Percentiles rank a stretch among this genome's conserved stretches.
These are phyloP conservation scores for Sphinx pinastri DNA, from an alignment of 2,888 invertebrate species.

Conservation along the genomic window DNA sequence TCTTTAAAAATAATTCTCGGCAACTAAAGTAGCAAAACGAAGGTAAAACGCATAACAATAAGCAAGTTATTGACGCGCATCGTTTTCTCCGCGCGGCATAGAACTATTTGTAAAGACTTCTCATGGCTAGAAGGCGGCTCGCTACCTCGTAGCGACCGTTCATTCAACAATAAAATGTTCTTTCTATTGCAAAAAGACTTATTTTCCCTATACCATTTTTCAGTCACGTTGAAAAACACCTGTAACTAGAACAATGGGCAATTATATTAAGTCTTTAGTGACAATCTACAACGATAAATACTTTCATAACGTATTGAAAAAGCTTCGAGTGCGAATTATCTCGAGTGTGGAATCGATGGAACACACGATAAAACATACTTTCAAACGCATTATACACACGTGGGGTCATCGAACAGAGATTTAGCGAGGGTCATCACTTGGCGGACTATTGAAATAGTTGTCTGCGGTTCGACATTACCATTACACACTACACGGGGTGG, in stretches of 20 bases:
- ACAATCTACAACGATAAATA: neutral
- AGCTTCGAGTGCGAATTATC: neutral
- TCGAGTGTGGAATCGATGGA: neutral
- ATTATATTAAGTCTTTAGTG: neutral
- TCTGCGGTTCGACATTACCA: conserved; percentile 40
- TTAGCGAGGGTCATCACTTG: conserved; percentile 53
- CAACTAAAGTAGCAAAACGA: conserved; percentile 59
- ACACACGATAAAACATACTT: neutral
- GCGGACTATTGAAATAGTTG: conserved; percentile 53
- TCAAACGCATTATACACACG: neutral
- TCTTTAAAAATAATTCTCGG: conserved; percentile 37
- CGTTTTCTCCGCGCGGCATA: conserved; percentile 45
- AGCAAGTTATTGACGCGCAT: conserved; percentile 59
- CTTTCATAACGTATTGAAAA: neutral
- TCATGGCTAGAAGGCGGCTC: conserved; percentile 47
- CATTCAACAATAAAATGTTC: conserved; percentile 30
- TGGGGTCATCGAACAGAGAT: conserved; percentile 65
- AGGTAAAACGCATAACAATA: conserved; percentile 61
- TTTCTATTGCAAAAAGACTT: conserved; percentile 14
- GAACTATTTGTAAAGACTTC: conserved; percentile 46
- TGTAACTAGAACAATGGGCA: conserved; percentile 3
- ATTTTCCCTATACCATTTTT: neutral
- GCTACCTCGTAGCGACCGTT: conserved; percentile 33
- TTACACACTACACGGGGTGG: conserved; percentile 42
- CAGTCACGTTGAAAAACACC: neutral